Evolutionary conservation across 2,797 vertebrate genomes (phyloP), one percentile per base, ranked within the genome.

Genomic region (Pelobates cultripes): DNA sequence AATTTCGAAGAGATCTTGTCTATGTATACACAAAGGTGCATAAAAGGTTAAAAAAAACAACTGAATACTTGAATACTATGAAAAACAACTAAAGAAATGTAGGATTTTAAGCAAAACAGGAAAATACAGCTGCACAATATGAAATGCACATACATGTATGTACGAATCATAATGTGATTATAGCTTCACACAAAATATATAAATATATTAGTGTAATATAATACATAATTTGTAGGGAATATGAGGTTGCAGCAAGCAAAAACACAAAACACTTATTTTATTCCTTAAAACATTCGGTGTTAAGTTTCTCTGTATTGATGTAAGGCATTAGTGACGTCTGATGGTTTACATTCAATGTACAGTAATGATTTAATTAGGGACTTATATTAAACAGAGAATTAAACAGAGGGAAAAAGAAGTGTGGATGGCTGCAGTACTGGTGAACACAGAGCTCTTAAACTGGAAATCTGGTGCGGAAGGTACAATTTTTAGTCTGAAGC

Each of bases 271-370:
- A 28, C 2, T 40, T 68, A 47, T 81, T 73, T 75, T 55, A 53
- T 44, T 75, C 3, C 55, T 57, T 15, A 1, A 9, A 57, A 87
- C 60, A 75, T 66, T 75, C 75, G 61, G 75, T 83, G 70, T 17
- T 8, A 47, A 63, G 44, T 75, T 71, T 57, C 43, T 73, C 74
- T 45, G 75, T 53, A 73, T 84, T 47, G 3, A 80, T 78, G 15
- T 85, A 88, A 91, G 88, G 88, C 85, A 87, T 90, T 85, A 86
- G 87, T 87, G 87, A 90, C 75, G 53, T 85, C 82, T 68, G 55
- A 71, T 60, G 79, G 88, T 83, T 79, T 90, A 87, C 89, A 90
- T 89, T 90, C 87, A 81, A 83, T 28, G 28, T 84, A 79, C 82
- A 84, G 77, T 86, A 87, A 88, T 85, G 78, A 86, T 88, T 87